Conservation (phyloP, 2,888 invertebrate species). For the Heliconius hortense region DNA sequence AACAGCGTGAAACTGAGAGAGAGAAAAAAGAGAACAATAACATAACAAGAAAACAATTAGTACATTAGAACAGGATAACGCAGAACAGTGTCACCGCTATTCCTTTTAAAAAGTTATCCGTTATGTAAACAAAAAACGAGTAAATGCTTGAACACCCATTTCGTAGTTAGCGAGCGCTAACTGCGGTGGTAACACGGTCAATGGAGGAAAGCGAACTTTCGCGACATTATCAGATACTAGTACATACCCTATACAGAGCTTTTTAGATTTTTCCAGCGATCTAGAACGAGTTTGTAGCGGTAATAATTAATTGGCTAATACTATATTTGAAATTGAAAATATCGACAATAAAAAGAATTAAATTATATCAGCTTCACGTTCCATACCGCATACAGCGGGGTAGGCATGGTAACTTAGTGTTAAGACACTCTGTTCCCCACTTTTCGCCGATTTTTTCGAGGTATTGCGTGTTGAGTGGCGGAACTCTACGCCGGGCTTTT, state of each 20-base stretch:
- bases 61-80: conserved; percentile 23
- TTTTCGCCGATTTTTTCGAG: too few relatives aligned
- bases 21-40: neutral
- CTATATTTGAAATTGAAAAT: neutral
- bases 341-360: neutral
- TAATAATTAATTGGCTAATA: neutral
- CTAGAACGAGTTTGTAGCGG: conserved; percentile 1
- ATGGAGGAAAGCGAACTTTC: conserved; percentile 55
- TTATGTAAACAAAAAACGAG: conserved; percentile 35
- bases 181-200: conserved; percentile 44
- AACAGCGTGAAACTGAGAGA: too few relatives aligned
- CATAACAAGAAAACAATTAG: neutral
- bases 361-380: too few relatives aligned
- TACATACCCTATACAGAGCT: conserved; percentile 20
- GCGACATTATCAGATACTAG: conserved; percentile 43
- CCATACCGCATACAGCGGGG: too few relatives aligned
- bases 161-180: conserved; percentile 34
- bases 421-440: too few relatives aligned
- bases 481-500: too few relatives aligned
- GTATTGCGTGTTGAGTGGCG: too few relatives aligned
- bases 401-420: too few relatives aligned
- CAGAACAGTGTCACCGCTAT: conserved; percentile 39
- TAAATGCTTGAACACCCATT: conserved; percentile 30
- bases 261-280: conserved; percentile 4
- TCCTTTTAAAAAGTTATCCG: conserved; percentile 36